phyloP scores from a whole-genome alignment of 2,888 invertebrate genomes.

The Dromius quadrimaculatus region DNA sequence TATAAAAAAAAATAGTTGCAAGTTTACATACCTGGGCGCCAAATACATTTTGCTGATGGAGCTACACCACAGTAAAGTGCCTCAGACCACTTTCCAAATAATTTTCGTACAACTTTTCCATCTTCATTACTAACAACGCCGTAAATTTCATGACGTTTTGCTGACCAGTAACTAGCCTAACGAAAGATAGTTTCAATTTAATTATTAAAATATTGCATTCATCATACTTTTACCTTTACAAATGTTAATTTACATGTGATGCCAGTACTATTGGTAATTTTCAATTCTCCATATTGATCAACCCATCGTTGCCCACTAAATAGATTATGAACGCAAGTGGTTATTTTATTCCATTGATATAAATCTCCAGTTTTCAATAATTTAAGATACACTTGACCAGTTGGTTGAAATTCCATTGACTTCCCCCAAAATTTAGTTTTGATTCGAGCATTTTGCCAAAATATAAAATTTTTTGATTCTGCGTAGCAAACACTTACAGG shows the following conservation, averaged over 20 bases:
- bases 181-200: conserved; percentile 48
- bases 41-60: conserved; percentile 79
- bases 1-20: background rate
- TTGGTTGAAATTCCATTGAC: conserved; percentile 89
- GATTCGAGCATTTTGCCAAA: conserved; percentile 87
- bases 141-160: conserved; percentile 81
- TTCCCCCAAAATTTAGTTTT: conserved; percentile 93
- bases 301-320: conserved; percentile 88
- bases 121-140: conserved; percentile 74
- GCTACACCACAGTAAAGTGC: conserved; percentile 81
- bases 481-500: conserved; percentile 86
- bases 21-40: conserved; percentile 74
- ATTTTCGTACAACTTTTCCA: conserved; percentile 71
- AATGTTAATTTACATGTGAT: conserved; percentile 83
- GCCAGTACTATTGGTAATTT: conserved; percentile 72
- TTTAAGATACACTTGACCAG: conserved; percentile 76
- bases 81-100: conserved; percentile 88
- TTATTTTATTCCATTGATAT: conserved; percentile 85
- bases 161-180: conserved; percentile 83
- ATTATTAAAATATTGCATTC: conserved; percentile 18
- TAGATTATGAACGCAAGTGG: conserved; percentile 87
- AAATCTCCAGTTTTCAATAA: conserved; percentile 75
- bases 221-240: conserved; percentile 73
- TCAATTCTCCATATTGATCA: conserved; percentile 87
- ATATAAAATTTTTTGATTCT: conserved; percentile 73